phyloP scores from a whole-genome alignment of 1,140 invertebrate genomes.

The Heliconius congener region DNA sequence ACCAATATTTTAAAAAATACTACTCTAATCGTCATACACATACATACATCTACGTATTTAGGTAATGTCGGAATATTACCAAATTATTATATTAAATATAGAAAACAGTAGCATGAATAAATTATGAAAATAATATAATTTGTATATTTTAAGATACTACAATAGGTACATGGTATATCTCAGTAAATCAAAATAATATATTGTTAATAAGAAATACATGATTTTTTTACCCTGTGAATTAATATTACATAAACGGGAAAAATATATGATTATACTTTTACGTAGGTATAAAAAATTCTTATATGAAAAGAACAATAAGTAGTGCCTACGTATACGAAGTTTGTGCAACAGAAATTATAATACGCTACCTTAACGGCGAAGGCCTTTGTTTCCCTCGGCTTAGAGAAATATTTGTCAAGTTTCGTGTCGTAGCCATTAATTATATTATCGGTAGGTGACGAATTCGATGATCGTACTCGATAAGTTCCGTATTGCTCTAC shows the following conservation, averaged over 20 bases:
- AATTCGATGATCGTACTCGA: conserved; percentile 50
- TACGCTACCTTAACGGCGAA: conserved; percentile 65
- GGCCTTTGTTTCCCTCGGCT: conserved; percentile 64
- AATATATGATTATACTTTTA: background rate
- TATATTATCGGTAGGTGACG: conserved; percentile 44
- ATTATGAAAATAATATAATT: no score
- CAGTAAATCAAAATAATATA: no score
- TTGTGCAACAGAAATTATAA: conserved; percentile 48
- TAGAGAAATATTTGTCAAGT: conserved; percentile 73
- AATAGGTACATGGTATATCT: no score
- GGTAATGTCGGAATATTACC: no score
- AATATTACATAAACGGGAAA: background rate
- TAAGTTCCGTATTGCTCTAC: conserved; percentile 67
- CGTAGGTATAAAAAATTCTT: background rate
- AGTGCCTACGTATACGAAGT: conserved; percentile 3
- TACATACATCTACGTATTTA: no score
- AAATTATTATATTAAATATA: no score
- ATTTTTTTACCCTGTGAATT: background rate
- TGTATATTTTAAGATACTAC: no score
- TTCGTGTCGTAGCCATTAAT: conserved; percentile 63
- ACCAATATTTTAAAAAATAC: background rate
- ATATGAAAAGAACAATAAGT: background rate
- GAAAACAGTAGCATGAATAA: no score
- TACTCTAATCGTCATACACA: background rate
- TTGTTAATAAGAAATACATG: background rate